phyloP scores from a whole-genome alignment of 1,140 invertebrate genomes.

The Drosophila navojoa region DNA sequence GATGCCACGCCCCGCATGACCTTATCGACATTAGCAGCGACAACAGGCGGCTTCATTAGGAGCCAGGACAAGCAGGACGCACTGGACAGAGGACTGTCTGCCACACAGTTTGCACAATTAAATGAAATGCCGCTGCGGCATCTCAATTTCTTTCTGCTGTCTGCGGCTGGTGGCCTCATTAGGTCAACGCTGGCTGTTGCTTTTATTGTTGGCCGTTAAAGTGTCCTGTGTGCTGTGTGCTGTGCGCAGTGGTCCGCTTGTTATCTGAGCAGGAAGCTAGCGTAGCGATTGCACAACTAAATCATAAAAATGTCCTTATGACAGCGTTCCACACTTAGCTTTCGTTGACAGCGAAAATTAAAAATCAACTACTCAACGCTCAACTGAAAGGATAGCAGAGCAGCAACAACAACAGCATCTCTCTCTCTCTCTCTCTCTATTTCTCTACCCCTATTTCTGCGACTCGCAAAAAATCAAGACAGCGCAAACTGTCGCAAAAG shows the following conservation, averaged over 20 bases:
- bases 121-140: conserved; percentile 46
- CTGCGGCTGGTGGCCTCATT: conserved; percentile 57
- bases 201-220: conserved; percentile 57
- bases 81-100: conserved; percentile 5
- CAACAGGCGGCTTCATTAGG: conserved; percentile 60
- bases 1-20: conserved; percentile 52
- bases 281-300: conserved; percentile 15
- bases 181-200: conserved; percentile 47
- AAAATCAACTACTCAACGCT: conserved; percentile 21
- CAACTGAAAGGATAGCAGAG: background rate
- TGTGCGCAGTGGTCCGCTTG: background rate
- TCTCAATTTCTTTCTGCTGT: conserved; percentile 62
- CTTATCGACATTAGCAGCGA: conserved; percentile 63
- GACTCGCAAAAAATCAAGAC: conserved; percentile 48
- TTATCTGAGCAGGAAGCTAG: background rate
- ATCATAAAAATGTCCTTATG: conserved; percentile 12
- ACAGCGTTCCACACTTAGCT: background rate
- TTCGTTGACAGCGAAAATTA: conserved; percentile 11
- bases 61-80: conserved; percentile 5
- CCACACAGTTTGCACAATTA: conserved; percentile 50
- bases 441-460: background rate
- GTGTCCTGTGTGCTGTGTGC: conserved; percentile 2
- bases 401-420: conserved; percentile 26
- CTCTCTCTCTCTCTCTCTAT: background rate
- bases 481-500: conserved; percentile 55